Conservation (phyloP, 2,797 vertebrate species). For the Sternotherus odoratus region DNA sequence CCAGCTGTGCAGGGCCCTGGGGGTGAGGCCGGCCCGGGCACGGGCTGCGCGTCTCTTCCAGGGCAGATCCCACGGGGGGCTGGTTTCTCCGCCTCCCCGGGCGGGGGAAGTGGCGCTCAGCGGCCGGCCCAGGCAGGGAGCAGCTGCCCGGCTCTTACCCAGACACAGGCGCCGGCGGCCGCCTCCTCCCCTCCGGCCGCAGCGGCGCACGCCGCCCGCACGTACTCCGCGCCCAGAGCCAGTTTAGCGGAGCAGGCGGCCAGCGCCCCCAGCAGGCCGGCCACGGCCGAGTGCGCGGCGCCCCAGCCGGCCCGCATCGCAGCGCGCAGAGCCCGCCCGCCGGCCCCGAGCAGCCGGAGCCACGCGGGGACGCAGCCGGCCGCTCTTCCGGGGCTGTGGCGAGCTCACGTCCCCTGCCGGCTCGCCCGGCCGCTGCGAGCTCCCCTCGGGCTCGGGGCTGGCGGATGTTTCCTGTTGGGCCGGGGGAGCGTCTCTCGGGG, state of each 20-base stretch:
- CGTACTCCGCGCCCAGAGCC: neutral
- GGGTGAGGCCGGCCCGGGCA: fast-evolving
- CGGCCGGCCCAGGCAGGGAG: neutral
- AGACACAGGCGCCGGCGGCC: neutral
- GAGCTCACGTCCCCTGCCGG: neutral
- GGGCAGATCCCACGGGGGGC: too few species aligned
- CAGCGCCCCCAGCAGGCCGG: slow-evolving; percentile 3
- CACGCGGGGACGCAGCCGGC: neutral
- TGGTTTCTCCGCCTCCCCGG: too few species aligned
- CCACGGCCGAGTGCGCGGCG: neutral
- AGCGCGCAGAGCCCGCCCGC: neutral
- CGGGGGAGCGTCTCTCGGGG: too few species aligned
- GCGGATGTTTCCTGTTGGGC: too few species aligned
- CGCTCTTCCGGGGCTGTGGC: neutral
- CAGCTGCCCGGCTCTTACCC: slow-evolving; percentile 3
- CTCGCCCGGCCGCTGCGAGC: neutral
- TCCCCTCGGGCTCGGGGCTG: neutral
- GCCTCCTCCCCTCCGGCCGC: neutral
- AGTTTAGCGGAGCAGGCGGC: slow-evolving; percentile 19
- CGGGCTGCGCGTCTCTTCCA: neutral
- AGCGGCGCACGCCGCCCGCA: neutral
- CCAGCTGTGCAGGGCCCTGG: fast-evolving
- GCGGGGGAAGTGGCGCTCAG: neutral
- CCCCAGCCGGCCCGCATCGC: neutral
- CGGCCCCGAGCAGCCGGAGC: neutral